These are phyloP conservation scores for Sebastes schlegelii DNA, from an alignment of 2,113 vertebrate genomes.

Conservation along the genomic window DNA sequence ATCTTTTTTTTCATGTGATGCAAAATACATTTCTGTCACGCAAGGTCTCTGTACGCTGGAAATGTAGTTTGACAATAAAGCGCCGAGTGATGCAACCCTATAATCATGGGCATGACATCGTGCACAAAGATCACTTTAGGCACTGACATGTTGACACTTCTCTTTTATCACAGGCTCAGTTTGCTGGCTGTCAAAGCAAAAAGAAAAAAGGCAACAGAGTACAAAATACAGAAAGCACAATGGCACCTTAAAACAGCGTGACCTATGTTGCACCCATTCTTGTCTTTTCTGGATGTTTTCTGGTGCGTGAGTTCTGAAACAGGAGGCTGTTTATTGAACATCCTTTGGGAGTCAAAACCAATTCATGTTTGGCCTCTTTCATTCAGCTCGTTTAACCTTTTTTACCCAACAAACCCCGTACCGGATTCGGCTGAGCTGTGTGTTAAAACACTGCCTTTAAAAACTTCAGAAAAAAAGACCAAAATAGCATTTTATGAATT, in stretches of 20 bases:
- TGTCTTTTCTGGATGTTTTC: not conserved
- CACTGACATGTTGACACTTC: conserved; percentile 17
- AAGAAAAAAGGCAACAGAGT: not conserved
- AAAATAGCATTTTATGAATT: no score
- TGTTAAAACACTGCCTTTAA: no score
- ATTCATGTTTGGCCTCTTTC: conserved; percentile 12
- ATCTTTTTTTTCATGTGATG: not conserved
- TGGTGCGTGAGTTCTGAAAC: not conserved
- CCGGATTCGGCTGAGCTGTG: no score
- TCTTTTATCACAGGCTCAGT: conserved; percentile 32
- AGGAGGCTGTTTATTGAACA: not conserved
- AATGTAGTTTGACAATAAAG: conserved; percentile 34
- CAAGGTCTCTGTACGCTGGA: not conserved
- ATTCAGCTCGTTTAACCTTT: not conserved
- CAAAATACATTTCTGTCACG: conserved; percentile 10
- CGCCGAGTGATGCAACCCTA: conserved; percentile 26
- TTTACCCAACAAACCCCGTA: not conserved
- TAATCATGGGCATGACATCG: conserved; percentile 15
- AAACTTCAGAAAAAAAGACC: no score
- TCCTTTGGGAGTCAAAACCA: conserved; percentile 23
- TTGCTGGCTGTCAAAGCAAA: conserved; percentile 12
- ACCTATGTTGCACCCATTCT: not conserved
- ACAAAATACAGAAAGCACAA: not conserved
- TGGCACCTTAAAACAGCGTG: not conserved
- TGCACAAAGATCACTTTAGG: conserved; percentile 28